Evolutionary conservation across 2,888 invertebrate genomes (phyloP).

Genomic region (Balanococcus diminutus): DNA sequence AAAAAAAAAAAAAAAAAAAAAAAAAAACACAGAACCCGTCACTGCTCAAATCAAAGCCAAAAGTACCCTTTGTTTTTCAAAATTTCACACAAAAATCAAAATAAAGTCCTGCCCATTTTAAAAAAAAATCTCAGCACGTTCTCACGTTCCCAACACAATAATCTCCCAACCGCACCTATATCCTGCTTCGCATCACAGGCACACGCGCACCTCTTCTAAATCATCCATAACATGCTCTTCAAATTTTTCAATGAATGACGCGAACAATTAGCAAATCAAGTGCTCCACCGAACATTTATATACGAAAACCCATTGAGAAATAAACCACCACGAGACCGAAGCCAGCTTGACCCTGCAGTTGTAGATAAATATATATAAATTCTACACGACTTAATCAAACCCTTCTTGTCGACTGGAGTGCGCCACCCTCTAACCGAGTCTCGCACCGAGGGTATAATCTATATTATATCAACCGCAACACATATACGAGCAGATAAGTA

Average conservation of each 20-base stretch:
- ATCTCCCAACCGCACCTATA: not conserved
- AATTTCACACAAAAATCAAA: not conserved
- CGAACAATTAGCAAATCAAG: not conserved
- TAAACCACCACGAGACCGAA: not conserved
- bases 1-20: too few species aligned
- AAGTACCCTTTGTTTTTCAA: not conserved
- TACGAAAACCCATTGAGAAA: not conserved
- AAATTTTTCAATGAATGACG: not conserved
- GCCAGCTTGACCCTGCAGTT: not conserved
- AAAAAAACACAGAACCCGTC: too few species aligned
- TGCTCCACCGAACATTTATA: not conserved
- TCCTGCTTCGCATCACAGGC: too few species aligned
- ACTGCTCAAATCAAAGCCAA: too few species aligned
- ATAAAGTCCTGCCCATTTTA: not conserved
- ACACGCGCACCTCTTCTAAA: not conserved
- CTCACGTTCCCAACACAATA: not conserved
- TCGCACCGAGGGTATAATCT: conserved; percentile 13
- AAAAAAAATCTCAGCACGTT: not conserved
- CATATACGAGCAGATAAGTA: not conserved
- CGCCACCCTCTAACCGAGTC: not conserved
- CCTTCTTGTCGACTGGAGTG: not conserved
- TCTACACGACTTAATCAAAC: not conserved
- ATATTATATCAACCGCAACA: conserved; percentile 10
- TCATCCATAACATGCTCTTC: not conserved
- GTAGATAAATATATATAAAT: not conserved